Evolutionary conservation across 2,888 invertebrate genomes (phyloP).

Genomic region (Tanypteryx hageni): DNA sequence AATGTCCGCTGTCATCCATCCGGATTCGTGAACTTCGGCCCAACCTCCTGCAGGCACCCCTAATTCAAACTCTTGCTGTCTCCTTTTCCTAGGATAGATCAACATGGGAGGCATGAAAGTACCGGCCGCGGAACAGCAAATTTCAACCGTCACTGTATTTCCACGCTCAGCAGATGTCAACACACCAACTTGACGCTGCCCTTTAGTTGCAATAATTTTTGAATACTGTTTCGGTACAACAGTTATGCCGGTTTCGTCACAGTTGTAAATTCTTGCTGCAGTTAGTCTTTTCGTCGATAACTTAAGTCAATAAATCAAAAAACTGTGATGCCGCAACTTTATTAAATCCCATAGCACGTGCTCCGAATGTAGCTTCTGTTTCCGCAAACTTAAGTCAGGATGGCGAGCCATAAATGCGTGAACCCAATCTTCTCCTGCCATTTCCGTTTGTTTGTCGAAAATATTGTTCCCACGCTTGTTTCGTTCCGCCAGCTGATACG

Average conservation of each 20-base stretch:
- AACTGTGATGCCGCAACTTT: slow-evolving; percentile 6
- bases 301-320: not conserved
- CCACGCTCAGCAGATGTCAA: not conserved
- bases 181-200: not conserved
- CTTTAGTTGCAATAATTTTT: not conserved
- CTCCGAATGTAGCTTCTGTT: not conserved
- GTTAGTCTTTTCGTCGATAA: not conserved
- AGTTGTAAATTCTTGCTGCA: slow-evolving; percentile 40
- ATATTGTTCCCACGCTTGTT: too few species aligned
- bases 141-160: not conserved
- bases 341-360: slow-evolving; percentile 44
- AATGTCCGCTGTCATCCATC: slow-evolving; percentile 1
- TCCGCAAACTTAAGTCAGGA: not conserved
- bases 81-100: not conserved
- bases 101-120: not conserved
- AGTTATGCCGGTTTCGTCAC: slow-evolving; percentile 30
- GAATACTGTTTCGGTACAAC: slow-evolving; percentile 22
- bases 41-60: not conserved
- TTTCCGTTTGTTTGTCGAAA: not conserved
- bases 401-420: not conserved
- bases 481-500: too few species aligned
- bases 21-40: not conserved
- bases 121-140: not conserved
- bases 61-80: not conserved
- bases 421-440: not conserved